Evolutionary conservation across 2,113 vertebrate species (phyloP), one percentile per base, ranked within the genome.

Genomic region (Oreocharis arfaki): DNA sequence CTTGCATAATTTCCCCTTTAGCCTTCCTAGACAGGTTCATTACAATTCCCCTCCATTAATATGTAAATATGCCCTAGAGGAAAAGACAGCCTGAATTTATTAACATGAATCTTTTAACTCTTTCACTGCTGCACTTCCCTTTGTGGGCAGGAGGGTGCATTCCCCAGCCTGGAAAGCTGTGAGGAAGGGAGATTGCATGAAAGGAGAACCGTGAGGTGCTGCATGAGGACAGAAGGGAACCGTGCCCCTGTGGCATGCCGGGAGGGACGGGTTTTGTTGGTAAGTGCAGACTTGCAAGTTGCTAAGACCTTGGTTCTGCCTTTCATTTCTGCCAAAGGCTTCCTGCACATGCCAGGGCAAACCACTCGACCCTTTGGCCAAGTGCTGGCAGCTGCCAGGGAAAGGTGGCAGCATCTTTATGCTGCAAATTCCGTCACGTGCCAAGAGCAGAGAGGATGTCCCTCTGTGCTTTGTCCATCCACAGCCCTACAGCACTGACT

Each of bases 61-160:
- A 96, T 93, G 89, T 80, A 96, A 94, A 95, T 78, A 87, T 60
- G 87, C 84, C 95, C 95, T 87, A 59, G 93, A 93, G 96, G 89
- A 90, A 89, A 95, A 95, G 86, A 76, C 59, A 93, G 83, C 14
- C 50, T 63, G 90, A 76, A 97, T 95, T 84, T 92, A 95, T 95
- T 92, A 92, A 86, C 76, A 35, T 57, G 67, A 84, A 63, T 93
- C 83, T 94, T 18, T 96, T 96, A 95, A 94, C 96, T 50, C 85
- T 60, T 75, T 39, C 63, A 20, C 60, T 65, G 56, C 88, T 46
- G n/a, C 16, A 33, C 23, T 50, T 63, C 53, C 79, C 28, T 75
- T 91, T 78, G 65, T 80, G 49, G 82, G 28, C 3, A 33, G 41
- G 15, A 85, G 37, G 57, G 46, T 35, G 46, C 61, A 41, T 78